phyloP scores from a whole-genome alignment of 2,113 vertebrate species.

The Arvicanthis niloticus region DNA sequence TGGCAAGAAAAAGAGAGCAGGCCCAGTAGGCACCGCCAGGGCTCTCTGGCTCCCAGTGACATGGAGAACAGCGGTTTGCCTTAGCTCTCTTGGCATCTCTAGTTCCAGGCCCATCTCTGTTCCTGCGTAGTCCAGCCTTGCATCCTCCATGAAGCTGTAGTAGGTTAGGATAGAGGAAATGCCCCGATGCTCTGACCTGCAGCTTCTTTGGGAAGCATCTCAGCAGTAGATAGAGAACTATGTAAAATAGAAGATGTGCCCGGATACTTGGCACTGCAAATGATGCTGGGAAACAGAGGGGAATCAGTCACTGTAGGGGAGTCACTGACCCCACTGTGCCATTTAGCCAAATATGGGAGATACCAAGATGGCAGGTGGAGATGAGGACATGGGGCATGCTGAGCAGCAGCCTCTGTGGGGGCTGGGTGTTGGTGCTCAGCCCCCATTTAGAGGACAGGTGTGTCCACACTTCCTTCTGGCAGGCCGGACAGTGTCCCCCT shows the following conservation, averaged over 20 bases:
- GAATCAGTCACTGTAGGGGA: neutral
- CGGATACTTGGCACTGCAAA: neutral
- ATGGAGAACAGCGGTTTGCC: rapidly evolving
- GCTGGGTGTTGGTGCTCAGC: neutral
- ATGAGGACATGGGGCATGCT: rapidly evolving
- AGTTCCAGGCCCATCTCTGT: too few relatives aligned
- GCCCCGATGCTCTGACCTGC: too few relatives aligned
- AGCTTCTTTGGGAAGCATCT: too few relatives aligned
- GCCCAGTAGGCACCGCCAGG: neutral
- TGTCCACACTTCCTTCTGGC: too few relatives aligned
- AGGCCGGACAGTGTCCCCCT: neutral
- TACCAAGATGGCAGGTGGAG: neutral
- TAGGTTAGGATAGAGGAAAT: neutral
- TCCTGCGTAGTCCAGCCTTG: neutral
- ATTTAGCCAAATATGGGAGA: neutral
- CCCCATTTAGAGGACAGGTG: too few relatives aligned
- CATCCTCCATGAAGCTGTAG: too few relatives aligned
- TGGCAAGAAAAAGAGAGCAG: neutral
- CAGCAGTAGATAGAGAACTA: too few relatives aligned
- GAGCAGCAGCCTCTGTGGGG: rapidly evolving
- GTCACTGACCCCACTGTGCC: neutral
- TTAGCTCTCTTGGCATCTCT: too few relatives aligned
- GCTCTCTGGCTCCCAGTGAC: neutral
- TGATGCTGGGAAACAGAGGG: neutral
- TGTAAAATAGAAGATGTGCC: neutral